Conservation (phyloP, 2,113 vertebrate species). For the Tychaedon coryphoeus region DNA sequence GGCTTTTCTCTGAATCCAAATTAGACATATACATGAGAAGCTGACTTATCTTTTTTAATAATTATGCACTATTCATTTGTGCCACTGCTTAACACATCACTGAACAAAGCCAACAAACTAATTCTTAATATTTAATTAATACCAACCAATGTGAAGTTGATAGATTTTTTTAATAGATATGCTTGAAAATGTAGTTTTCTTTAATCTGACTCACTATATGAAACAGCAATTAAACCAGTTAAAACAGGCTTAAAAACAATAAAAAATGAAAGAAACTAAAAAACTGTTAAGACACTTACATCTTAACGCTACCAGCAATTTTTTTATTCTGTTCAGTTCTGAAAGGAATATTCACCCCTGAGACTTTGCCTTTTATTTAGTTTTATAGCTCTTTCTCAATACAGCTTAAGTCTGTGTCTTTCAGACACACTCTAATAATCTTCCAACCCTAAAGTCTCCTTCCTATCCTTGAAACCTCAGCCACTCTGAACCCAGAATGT, state of each 20-base stretch:
- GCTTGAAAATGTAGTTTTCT: background rate
- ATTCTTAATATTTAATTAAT: constrained; percentile 13
- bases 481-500: background rate
- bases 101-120: background rate
- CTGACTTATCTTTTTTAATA: background rate
- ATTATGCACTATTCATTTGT: constrained; percentile 5
- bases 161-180: background rate
- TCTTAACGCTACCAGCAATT: background rate
- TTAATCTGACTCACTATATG: background rate
- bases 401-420: background rate
- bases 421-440: background rate
- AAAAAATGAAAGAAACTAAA: background rate
- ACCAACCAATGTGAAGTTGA: background rate
- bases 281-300: background rate
- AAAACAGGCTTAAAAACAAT: background rate
- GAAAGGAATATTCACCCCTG: background rate
- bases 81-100: background rate
- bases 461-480: background rate
- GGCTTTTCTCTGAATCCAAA: background rate
- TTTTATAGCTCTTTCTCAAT: background rate
- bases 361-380: background rate
- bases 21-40: background rate
- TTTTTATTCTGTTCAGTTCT: background rate
- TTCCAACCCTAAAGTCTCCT: background rate
- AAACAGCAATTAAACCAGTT: constrained; percentile 22